Evolutionary conservation across 2,797 vertebrate genomes (phyloP), one percentile per base, ranked within the genome.

Genomic region (Phylloscopus collybita): DNA sequence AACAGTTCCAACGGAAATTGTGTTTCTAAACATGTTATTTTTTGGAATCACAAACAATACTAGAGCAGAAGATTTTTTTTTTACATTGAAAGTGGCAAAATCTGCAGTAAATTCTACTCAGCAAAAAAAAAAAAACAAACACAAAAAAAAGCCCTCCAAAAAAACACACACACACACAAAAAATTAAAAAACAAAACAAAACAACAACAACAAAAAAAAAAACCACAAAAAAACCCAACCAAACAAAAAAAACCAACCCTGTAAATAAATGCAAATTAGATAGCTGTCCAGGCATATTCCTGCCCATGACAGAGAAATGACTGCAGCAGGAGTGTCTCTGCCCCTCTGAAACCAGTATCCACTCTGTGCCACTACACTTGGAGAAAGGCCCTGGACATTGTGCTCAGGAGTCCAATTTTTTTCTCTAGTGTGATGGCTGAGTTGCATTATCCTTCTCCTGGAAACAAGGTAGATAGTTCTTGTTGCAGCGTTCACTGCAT

Each of bases 71-170:
- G 9, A 32, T 15, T 40, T 70, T 67, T 40, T 70, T 67, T 74
- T 6, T 26, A 16, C 40, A 61, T 29, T 75, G 38, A 50, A 85
- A 65, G 5, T 9, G 9, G 8, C 1, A 75, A 74, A 88, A 85
- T 25, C 20, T 71, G 16, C 22, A 64, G 11, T 32, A 61, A 17
- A 17, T 57, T 14, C 5, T 26, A 17, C 5, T 67, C 4, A 21
- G 62, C 2, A 6, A 32, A 30, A 73, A 27, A 49, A 23, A 0
- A 1, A 13, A 12, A 45, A 4, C 3, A n/a, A n/a, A n/a, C 34
- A 34, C 34, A 34, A 34, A 34, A 34, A 34, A 34, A 34, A 34
- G 34, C 34, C 34, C 8, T 8, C 34, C 34, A 34, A 34, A 34
- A 34, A 34, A 34, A 34, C 34, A 34, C 34, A 34, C 34, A 34